Base-by-base conservation (phyloP, 37 sponge, comb jelly and placozoan species). In the Halichondria panicea region DNA sequence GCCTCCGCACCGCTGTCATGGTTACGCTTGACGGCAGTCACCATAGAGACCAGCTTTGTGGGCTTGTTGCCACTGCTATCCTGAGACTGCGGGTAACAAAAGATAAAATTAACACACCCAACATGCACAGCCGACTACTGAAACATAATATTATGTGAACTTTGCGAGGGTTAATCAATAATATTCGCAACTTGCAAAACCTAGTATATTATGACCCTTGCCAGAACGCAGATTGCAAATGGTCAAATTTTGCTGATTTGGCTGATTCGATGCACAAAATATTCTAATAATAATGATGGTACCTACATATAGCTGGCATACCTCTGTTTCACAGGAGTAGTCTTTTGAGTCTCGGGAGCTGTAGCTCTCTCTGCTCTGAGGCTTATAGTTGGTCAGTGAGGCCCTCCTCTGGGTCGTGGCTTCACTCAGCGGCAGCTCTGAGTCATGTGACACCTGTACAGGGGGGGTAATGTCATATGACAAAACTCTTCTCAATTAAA, bases 21-120 rank as follows among this genome's bases (percentile, higher is more conserved):
- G n/a, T n/a, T n/a, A n/a, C n/a, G 18, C 24, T 79, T 68, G 22
- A 81, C 55, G 12, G 45, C 19, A 1, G 81, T 80, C 33, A 80
- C 76, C 42, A 81, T 43, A 28, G 87, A 80, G 9, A 87, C 76
- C 41, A 87, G 55, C 41, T 87, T 87, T 25, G 64, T 87, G 19
- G 87, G 86, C 48, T 43, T 79, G 34, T 21, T 57, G 4, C 42
- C 60, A 42, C 80, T 79, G 46, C n/a, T n/a, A n/a, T 79, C 80
- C 42, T 79, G 70, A 63, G 76, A 76, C 76, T 76, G 35, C 3
- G 43, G 37, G 34, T 24, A 1, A 19, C 42, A 63, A 43, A 9
- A 3, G 27, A 15, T 15, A 48, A 48, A 48, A 15, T 18, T 15
- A 30, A 42, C 67, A 66, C 67, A 66, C 67, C 67, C 43, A 66